phyloP scores from a whole-genome alignment of 2,797 vertebrate genomes.

The Cossypha polioptera region DNA sequence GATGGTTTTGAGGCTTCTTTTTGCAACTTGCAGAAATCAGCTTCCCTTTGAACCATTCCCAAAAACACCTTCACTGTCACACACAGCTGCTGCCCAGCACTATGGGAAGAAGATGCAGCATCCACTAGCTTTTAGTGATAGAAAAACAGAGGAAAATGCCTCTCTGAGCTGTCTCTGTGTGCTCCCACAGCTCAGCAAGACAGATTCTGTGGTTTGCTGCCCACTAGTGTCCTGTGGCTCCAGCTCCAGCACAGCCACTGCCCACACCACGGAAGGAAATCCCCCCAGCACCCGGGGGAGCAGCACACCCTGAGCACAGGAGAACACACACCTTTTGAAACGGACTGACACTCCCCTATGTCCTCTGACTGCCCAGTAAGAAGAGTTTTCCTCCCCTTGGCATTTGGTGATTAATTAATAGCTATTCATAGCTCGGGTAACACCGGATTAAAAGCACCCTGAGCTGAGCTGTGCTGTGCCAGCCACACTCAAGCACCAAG shows the following conservation, averaged over 20 bases:
- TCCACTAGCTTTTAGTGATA: not conserved
- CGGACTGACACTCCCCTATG: fast-evolving
- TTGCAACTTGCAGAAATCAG: not conserved
- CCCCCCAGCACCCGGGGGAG: not conserved
- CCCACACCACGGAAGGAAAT: not conserved
- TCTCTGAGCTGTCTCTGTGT: not conserved
- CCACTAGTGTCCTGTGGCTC: conserved; percentile 75
- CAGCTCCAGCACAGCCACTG: not conserved
- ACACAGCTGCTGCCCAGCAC: fast-evolving
- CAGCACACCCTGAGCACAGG: not conserved
- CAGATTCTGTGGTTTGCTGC: conserved; percentile 74
- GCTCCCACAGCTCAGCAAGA: not conserved
- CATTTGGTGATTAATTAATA: conserved; percentile 9
- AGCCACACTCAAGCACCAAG: not conserved
- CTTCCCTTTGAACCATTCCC: not conserved
- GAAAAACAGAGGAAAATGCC: not conserved
- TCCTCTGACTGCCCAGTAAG: not conserved
- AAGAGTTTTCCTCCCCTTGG: not conserved
- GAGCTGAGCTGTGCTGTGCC: not conserved
- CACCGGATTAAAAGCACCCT: not conserved
- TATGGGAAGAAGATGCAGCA: fast-evolving
- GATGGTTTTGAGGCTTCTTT: not conserved
- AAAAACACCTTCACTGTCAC: not conserved
- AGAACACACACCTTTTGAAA: not conserved
- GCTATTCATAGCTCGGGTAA: not conserved